Conservation (phyloP, 2,888 invertebrate species). For the Dione vanillae region DNA sequence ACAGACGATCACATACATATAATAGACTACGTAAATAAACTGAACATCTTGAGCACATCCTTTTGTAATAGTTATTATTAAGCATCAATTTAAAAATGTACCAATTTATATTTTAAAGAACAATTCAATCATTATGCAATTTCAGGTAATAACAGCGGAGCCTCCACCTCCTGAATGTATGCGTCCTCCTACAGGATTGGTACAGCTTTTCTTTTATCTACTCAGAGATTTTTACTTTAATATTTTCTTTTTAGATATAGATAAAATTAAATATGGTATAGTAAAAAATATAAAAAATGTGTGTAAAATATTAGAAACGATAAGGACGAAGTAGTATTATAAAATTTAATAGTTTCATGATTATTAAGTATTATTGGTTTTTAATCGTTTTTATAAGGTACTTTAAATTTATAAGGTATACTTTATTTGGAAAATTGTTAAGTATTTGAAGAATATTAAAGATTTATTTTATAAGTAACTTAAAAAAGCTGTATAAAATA, state of each 20-base stretch:
- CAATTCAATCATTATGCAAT: conserved; percentile 18
- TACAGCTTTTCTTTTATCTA: conserved; percentile 36
- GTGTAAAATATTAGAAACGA: neutral
- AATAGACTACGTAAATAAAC: no score
- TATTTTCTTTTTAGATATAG: neutral
- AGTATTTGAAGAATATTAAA: no score
- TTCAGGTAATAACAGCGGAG: conserved; percentile 58
- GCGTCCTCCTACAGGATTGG: conserved; percentile 55
- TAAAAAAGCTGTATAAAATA: neutral
- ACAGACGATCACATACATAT: no score
- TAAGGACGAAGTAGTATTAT: neutral
- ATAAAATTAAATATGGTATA: neutral
- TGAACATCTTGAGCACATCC: no score
- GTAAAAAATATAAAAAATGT: neutral
- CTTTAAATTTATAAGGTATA: no score
- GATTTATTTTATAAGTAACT: no score
- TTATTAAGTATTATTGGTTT: neutral
- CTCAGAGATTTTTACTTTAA: neutral
- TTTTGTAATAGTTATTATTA: no score
- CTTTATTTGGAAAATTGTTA: no score
- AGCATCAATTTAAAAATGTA: no score
- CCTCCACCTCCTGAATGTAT: conserved; percentile 54
- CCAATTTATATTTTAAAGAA: no score
- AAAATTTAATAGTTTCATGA: neutral
- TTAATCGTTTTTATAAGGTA: neutral